Percentiles rank a stretch among this genome's conserved stretches.
Conservation (phyloP, 35 echinoderm and acorn worm species). For the Holothuria glaberrima region DNA sequence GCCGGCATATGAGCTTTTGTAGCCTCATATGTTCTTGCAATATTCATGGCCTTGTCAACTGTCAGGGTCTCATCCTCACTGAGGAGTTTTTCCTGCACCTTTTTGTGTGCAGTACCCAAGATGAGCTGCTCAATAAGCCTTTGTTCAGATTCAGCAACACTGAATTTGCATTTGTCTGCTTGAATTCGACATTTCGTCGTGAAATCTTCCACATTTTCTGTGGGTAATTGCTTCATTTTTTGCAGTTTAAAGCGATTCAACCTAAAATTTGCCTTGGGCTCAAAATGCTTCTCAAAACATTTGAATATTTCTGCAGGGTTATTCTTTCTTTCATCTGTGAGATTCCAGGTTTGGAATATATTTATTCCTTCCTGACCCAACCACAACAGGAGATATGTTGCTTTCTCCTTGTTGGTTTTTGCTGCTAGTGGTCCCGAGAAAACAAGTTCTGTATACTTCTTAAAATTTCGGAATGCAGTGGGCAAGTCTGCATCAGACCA, state of each 20-base stretch:
- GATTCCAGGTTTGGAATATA: conserved; percentile 27
- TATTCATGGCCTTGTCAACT: conserved; percentile 1
- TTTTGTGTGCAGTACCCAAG: conserved; percentile 12
- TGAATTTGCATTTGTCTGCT: conserved; percentile 52
- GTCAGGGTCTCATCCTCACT: not conserved
- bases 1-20: conserved; percentile 45
- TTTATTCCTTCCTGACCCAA: conserved; percentile 37
- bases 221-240: conserved; percentile 34
- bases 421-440: not conserved
- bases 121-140: conserved; percentile 43
- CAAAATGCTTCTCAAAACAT: not conserved
- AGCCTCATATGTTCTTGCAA: conserved; percentile 45
- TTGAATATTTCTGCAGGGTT: not conserved
- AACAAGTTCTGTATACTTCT: conserved; percentile 7
- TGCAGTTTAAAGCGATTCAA: not conserved
- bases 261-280: not conserved
- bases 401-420: conserved; percentile 16
- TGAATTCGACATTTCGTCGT: conserved; percentile 21
- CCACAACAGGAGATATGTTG: conserved; percentile 47
- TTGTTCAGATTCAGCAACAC: not conserved
- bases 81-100: conserved; percentile 47
- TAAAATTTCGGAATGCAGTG: conserved; percentile 18
- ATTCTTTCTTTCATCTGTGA: not conserved
- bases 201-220: conserved; percentile 39
- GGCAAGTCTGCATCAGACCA: conserved; percentile 38